A percentile compares a stretch with the other conserved stretches of the same genome.
phyloP scores from a whole-genome alignment of 1,140 invertebrate species.

The Brachionus angularis region DNA sequence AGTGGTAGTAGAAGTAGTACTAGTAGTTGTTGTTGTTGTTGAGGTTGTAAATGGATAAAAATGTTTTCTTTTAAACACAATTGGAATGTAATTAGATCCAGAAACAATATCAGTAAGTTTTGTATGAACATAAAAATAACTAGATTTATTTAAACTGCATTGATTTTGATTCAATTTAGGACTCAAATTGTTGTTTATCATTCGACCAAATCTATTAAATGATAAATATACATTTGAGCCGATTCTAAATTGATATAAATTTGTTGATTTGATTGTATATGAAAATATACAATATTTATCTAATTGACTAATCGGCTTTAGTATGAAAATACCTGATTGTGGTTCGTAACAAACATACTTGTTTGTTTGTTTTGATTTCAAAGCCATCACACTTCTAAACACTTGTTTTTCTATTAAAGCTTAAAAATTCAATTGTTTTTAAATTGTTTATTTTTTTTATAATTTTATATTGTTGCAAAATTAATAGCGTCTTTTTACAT shows the following conservation, averaged over 20 bases:
- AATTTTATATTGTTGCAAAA: too few species aligned
- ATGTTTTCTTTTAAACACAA: neutral
- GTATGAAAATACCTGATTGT: conserved; percentile 7
- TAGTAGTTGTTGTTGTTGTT: neutral
- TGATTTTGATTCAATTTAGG: neutral
- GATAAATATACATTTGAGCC: conserved; percentile 35
- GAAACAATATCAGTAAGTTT: conserved; percentile 31
- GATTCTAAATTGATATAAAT: neutral
- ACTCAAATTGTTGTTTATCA: neutral
- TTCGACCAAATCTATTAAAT: conserved; percentile 32
- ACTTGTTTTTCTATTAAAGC: conserved; percentile 26
- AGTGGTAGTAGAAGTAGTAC: neutral
- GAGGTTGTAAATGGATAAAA: neutral
- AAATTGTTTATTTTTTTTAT: too few species aligned
- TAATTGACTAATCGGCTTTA: conserved; percentile 16
- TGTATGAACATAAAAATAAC: conserved; percentile 16
- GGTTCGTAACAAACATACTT: conserved; percentile 16
- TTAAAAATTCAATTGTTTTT: neutral
- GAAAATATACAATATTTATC: conserved; percentile 29
- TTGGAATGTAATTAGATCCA: neutral
- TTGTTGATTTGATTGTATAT: neutral
- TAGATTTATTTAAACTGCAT: conserved; percentile 17
- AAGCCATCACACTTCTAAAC: neutral
- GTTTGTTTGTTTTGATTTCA: conserved; percentile 29
- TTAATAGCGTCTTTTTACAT: too few species aligned